A percentile compares a stretch with the other conserved stretches of the same genome.
Evolutionary conservation across 2,888 invertebrate species (phyloP).

Genomic region (Ormyrus thymus): DNA sequence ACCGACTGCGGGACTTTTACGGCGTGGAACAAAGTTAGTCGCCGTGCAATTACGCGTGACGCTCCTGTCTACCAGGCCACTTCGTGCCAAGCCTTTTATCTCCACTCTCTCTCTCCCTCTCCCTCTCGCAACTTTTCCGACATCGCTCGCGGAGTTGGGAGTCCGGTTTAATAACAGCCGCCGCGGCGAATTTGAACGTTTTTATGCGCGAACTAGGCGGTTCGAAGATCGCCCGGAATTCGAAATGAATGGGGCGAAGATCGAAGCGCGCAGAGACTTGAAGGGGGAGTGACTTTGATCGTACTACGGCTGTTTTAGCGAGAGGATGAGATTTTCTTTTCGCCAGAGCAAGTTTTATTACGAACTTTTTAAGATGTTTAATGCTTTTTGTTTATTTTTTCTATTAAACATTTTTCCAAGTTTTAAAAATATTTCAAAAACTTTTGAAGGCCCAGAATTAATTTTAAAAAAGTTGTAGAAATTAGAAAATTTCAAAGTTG

Average conservation of each 20-base stretch:
- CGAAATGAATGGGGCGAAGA: background rate
- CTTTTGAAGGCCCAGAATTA: no score
- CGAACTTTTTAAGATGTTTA: no score
- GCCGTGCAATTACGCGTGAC: conserved; percentile 37
- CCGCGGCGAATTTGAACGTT: conserved; percentile 6
- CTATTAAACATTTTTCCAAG: no score
- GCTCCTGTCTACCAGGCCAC: background rate
- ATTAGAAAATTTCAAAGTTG: no score
- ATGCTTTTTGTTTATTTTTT: no score
- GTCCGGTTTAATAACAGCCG: conserved; percentile 1
- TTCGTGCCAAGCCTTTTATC: background rate
- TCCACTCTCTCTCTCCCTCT: background rate
- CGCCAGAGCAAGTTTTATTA: no score
- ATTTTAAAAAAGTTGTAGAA: no score
- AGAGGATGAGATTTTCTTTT: no score
- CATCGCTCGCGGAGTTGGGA: background rate
- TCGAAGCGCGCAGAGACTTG: no score
- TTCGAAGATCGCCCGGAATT: background rate
- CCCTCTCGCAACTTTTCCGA: background rate
- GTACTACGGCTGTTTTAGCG: no score
- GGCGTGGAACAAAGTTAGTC: conserved; percentile 14
- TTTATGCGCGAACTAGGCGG: background rate
- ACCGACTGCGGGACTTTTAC: background rate
- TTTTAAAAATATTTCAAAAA: no score
- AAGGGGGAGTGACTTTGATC: no score